phyloP scores from a whole-genome alignment of 2,888 invertebrate genomes.

The Thymelicus lineola region DNA sequence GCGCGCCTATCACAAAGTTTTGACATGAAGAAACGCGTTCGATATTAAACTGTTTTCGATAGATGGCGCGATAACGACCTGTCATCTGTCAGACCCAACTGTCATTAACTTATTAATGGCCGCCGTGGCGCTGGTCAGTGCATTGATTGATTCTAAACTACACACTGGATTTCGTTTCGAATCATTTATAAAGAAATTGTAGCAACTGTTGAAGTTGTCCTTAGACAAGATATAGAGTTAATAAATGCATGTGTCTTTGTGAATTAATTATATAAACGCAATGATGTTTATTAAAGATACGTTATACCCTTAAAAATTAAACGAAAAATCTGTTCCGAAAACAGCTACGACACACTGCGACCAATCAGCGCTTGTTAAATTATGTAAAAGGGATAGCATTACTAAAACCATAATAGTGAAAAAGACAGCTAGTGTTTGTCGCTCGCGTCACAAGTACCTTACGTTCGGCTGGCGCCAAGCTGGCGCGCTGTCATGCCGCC shows the following conservation, averaged over 20 bases:
- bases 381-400: too few relatives aligned
- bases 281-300: too few relatives aligned
- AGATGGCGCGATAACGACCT: slow-evolving; percentile 82
- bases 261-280: background rate
- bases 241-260: background rate
- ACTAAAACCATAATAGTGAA: too few relatives aligned
- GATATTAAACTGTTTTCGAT: slow-evolving; percentile 79
- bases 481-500: too few relatives aligned
- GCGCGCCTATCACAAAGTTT: slow-evolving; percentile 77
- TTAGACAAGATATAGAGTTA: slow-evolving; percentile 40
- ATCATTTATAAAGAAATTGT: slow-evolving; percentile 14
- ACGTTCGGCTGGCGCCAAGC: too few relatives aligned
- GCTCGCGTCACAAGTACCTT: too few relatives aligned
- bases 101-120: slow-evolving; percentile 82
- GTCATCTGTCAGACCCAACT: slow-evolving; percentile 81
- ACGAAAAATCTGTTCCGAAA: too few relatives aligned
- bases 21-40: slow-evolving; percentile 77
- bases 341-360: too few relatives aligned
- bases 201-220: slow-evolving; percentile 38
- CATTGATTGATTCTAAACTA: slow-evolving; percentile 58
- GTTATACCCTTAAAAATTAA: too few relatives aligned
- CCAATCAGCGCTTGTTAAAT: too few relatives aligned
- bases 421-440: too few relatives aligned
- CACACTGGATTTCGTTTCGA: background rate
- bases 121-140: slow-evolving; percentile 50